phyloP scores from a whole-genome alignment of 2,797 vertebrate genomes.

The Odontamblyopus rebecca region DNA sequence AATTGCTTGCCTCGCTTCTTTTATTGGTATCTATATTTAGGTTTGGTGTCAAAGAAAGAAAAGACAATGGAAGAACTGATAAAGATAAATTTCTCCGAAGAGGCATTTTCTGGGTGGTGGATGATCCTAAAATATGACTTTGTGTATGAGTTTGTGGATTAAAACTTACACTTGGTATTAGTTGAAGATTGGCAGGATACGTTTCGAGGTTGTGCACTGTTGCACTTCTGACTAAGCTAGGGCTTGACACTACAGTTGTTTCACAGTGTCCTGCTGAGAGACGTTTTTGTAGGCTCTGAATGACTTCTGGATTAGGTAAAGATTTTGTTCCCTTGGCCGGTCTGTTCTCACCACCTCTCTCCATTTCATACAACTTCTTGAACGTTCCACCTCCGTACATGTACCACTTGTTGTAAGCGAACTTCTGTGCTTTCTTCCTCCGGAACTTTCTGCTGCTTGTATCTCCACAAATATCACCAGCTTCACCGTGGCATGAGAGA shows the following conservation, averaged over 20 bases:
- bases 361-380: conserved; percentile 86
- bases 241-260: conserved; percentile 16
- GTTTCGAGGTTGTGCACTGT: conserved; percentile 25
- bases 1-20: conserved; percentile 38
- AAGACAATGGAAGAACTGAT: conserved; percentile 46
- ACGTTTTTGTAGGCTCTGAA: conserved; percentile 50
- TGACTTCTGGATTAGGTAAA: conserved; percentile 40
- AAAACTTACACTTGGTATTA: conserved; percentile 31
- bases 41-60: conserved; percentile 32
- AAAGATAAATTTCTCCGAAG: conserved; percentile 55
- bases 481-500: conserved; percentile 64
- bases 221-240: conserved; percentile 31
- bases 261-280: conserved; percentile 32
- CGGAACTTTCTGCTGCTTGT: conserved; percentile 70
- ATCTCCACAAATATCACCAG: conserved; percentile 60
- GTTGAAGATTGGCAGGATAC: conserved; percentile 25
- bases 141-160: conserved; percentile 19
- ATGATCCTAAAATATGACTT: conserved; percentile 27
- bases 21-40: conserved; percentile 22
- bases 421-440: conserved; percentile 84
- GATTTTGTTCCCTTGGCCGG: conserved; percentile 64
- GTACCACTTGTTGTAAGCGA: conserved; percentile 96
- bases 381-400: conserved; percentile 93
- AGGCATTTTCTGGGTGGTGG: conserved; percentile 42
- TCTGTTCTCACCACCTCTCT: conserved; percentile 63